Evolutionary conservation across 1,140 invertebrate genomes (phyloP).

Genomic region (Drosophila yakuba): DNA sequence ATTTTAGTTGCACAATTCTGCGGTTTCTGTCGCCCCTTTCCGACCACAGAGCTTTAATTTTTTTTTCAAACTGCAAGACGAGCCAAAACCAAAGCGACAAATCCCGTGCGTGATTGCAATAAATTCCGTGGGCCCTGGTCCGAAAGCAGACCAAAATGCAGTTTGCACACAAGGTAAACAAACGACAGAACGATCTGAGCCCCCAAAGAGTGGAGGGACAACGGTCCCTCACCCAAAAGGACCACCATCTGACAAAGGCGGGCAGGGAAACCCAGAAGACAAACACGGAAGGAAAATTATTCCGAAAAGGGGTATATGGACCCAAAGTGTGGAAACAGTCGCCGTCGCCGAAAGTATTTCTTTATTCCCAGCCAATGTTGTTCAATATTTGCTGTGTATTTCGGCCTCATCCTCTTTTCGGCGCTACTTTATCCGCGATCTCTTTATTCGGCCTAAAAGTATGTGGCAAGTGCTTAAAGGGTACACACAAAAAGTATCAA

Average conservation of each 20-base stretch:
- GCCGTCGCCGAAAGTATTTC: conserved; percentile 56
- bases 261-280: conserved; percentile 48
- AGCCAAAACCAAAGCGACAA: conserved; percentile 64
- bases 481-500: neutral
- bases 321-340: conserved; percentile 25
- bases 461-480: conserved; percentile 17
- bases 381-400: conserved; percentile 65
- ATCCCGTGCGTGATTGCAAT: conserved; percentile 79
- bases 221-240: neutral
- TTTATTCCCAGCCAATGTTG: conserved; percentile 72
- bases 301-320: neutral
- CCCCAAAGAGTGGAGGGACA: neutral
- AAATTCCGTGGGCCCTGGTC: conserved; percentile 49
- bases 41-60: neutral
- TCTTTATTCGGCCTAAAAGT: conserved; percentile 26
- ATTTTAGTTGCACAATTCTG: conserved; percentile 55
- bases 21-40: conserved; percentile 28
- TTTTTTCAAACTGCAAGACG: conserved; percentile 24
- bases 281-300: conserved; percentile 47
- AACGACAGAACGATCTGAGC: conserved; percentile 20
- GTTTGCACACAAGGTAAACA: conserved; percentile 59
- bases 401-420: conserved; percentile 2
- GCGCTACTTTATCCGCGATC: neutral
- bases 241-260: conserved; percentile 31
- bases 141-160: conserved; percentile 51